Evolutionary conservation across 2,888 invertebrate genomes (phyloP).

Genomic region (Oxytorus armatus): DNA sequence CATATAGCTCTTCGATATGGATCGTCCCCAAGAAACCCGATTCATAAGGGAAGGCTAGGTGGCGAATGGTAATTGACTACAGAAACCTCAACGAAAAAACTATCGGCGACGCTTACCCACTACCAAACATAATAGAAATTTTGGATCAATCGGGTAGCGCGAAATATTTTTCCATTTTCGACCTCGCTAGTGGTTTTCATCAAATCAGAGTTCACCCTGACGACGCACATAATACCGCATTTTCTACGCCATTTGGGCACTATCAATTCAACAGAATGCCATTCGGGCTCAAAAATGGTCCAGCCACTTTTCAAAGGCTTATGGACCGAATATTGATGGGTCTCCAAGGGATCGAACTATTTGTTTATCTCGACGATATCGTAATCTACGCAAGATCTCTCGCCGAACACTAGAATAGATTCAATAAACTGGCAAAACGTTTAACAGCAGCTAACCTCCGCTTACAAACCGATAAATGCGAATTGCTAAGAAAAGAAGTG

Average conservation of each 20-base stretch:
- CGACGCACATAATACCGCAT: slow-evolving; percentile 37
- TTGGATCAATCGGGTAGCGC: slow-evolving; percentile 38
- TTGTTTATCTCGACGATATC: slow-evolving; percentile 74
- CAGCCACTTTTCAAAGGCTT: slow-evolving; percentile 49
- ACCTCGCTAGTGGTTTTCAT: slow-evolving; percentile 38
- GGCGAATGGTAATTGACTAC: slow-evolving; percentile 29
- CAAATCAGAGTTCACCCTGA: slow-evolving; percentile 15
- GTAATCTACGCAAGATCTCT: no score
- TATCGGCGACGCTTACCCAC: no score
- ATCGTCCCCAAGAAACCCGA: slow-evolving; percentile 40
- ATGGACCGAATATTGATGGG: slow-evolving; percentile 41
- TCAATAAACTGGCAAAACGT: no score
- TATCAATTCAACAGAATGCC: no score
- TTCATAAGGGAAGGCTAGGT: slow-evolving; percentile 46
- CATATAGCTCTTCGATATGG: slow-evolving; percentile 51
- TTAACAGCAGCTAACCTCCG: no score
- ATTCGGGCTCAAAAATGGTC: no score
- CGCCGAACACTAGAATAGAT: no score
- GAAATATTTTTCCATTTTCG: slow-evolving; percentile 25
- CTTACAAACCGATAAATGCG: slow-evolving; percentile 42
- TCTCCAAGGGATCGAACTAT: slow-evolving; percentile 41
- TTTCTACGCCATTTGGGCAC: no score
- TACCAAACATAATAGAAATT: no score
- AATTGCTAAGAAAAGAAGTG: slow-evolving; percentile 34
- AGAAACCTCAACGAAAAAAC: no score